phyloP scores from a whole-genome alignment of 2,888 invertebrate genomes.

The Capitulum mitella region DNA sequence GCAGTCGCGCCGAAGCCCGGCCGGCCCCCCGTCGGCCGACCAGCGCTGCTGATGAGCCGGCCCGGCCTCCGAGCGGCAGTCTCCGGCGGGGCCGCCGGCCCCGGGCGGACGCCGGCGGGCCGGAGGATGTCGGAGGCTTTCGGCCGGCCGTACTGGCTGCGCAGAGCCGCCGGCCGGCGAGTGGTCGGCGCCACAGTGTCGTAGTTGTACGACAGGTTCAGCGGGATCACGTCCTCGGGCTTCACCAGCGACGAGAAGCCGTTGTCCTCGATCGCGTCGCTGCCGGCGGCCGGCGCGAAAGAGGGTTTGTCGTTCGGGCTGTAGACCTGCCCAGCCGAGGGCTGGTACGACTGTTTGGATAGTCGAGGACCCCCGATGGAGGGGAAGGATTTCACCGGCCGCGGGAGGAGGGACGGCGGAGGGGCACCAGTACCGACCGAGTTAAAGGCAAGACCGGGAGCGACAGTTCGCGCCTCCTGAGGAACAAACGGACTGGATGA shows the following conservation, averaged over 20 bases:
- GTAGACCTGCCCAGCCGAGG: too few relatives aligned
- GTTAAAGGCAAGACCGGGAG: too few relatives aligned
- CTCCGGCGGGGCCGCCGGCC: too few relatives aligned
- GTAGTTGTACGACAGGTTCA: not conserved
- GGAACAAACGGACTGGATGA: too few relatives aligned
- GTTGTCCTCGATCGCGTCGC: not conserved
- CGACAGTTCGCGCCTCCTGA: too few relatives aligned
- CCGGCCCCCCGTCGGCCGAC: too few relatives aligned
- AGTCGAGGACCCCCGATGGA: not conserved
- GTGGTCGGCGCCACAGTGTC: not conserved
- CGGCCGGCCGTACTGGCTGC: not conserved
- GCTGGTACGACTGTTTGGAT: not conserved
- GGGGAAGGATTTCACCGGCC: not conserved
- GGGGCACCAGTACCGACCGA: not conserved
- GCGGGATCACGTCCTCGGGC: not conserved
- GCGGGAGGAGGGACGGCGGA: not conserved
- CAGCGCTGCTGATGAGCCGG: too few relatives aligned
- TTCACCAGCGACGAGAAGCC: not conserved
- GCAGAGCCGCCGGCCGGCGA: not conserved
- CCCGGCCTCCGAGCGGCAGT: too few relatives aligned
- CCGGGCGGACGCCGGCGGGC: too few relatives aligned
- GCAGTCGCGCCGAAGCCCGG: not conserved
- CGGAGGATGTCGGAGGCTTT: not conserved
- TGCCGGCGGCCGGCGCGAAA: not conserved
- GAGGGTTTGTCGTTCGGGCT: not conserved